A percentile compares a stretch with the other conserved stretches of the same genome.
These are phyloP conservation scores for Lucinisca nassula DNA, from an alignment of 2,888 invertebrate genomes.

Conservation along the genomic window DNA sequence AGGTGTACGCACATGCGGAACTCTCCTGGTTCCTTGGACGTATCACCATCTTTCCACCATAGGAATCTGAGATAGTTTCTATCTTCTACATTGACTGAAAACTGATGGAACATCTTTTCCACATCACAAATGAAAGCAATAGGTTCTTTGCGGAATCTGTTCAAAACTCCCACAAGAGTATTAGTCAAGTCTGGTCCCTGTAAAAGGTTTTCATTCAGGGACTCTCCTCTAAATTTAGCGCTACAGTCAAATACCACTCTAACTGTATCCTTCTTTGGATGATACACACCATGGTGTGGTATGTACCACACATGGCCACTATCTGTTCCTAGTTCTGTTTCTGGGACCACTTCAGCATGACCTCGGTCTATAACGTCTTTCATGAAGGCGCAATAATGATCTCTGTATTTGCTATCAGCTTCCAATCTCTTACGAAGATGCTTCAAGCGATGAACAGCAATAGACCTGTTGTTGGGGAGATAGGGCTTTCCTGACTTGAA, in stretches of 20 bases:
- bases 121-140: constrained; percentile 57
- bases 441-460: constrained; percentile 26
- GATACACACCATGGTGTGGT: constrained; percentile 34
- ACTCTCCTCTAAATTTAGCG: constrained; percentile 36
- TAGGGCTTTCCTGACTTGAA: constrained; percentile 8
- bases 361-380: constrained; percentile 17
- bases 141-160: constrained; percentile 45
- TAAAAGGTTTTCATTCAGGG: constrained; percentile 51
- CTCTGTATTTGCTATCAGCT: not conserved
- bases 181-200: constrained; percentile 56
- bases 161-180: constrained; percentile 35
- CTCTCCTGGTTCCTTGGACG: not conserved
- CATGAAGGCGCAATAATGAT: constrained; percentile 29
- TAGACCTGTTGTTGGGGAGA: constrained; percentile 38
- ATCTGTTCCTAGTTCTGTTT: not conserved
- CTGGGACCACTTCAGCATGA: not conserved
- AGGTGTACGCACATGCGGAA: constrained; percentile 52
- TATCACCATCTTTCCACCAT: constrained; percentile 45
- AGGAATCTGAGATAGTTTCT: constrained; percentile 41
- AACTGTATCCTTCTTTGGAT: constrained; percentile 43
- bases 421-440: constrained; percentile 21
- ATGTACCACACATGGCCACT: constrained; percentile 30
- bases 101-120: constrained; percentile 61
- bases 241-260: constrained; percentile 60
- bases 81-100: constrained; percentile 36